Evolutionary conservation across 2,797 vertebrate species (phyloP).

Genomic region (Lacerta bilineata): DNA sequence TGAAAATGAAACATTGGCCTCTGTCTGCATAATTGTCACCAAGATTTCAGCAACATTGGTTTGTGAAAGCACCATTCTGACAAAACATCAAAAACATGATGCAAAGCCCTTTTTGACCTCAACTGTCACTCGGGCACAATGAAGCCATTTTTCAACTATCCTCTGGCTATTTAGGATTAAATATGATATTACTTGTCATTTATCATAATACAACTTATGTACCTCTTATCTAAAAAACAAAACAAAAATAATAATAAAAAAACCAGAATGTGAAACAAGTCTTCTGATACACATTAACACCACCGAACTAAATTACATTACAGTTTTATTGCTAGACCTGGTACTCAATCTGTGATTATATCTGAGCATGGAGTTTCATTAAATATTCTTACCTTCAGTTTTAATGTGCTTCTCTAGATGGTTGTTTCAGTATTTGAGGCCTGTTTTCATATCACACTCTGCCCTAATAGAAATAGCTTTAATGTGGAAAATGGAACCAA

Average conservation of each 20-base stretch:
- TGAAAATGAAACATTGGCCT: neutral
- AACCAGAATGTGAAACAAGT: neutral
- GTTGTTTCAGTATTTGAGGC: neutral
- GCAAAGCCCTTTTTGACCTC: neutral
- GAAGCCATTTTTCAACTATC: neutral
- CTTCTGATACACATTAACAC: constrained; percentile 29
- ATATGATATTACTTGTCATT: neutral
- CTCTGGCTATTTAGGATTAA: neutral
- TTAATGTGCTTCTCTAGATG: neutral
- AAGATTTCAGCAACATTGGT: neutral
- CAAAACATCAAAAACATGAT: neutral
- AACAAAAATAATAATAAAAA: neutral
- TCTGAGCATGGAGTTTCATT: neutral
- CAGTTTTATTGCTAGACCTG: neutral
- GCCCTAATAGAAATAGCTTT: neutral
- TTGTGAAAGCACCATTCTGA: neutral
- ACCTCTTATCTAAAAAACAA: neutral
- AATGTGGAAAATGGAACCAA: neutral
- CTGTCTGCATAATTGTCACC: neutral
- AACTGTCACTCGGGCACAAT: neutral
- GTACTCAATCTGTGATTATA: neutral
- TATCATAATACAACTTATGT: neutral
- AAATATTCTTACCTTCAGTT: constrained; percentile 15
- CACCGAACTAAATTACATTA: neutral
- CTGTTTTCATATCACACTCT: neutral